Percentiles rank a stretch among this genome's conserved stretches.
Conservation (phyloP, 2,888 invertebrate species). For the Steinernema carpocapsae region DNA sequence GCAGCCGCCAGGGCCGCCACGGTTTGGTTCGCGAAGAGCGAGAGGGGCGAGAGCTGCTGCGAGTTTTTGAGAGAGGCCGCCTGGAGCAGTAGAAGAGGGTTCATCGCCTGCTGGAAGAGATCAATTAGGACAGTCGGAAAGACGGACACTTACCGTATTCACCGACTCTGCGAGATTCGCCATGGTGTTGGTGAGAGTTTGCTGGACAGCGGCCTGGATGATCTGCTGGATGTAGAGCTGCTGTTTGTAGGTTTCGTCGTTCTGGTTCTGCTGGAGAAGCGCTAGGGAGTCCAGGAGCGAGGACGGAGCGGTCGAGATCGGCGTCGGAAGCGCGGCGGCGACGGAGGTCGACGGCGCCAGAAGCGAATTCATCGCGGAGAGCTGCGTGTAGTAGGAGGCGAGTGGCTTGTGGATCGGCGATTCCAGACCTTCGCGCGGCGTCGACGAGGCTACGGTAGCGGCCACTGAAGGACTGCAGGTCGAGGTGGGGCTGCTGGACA, state of each 20-base stretch:
- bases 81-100: slow-evolving; percentile 21
- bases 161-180: slow-evolving; percentile 16
- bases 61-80: slow-evolving; percentile 15
- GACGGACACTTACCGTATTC: slow-evolving; percentile 16
- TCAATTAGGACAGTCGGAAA: background rate
- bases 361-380: slow-evolving; percentile 21
- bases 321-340: slow-evolving; percentile 8
- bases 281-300: slow-evolving; percentile 30
- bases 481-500: slow-evolving; percentile 32
- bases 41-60: slow-evolving; percentile 1
- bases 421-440: background rate
- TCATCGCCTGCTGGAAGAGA: slow-evolving; percentile 14
- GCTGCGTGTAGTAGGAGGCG: slow-evolving; percentile 25
- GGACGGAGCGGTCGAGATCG: slow-evolving; percentile 15
- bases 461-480: slow-evolving; percentile 28
- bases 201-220: slow-evolving; percentile 5
- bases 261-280: slow-evolving; percentile 17
- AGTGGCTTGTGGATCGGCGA: slow-evolving; percentile 27
- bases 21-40: slow-evolving; percentile 26
- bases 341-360: slow-evolving; percentile 28
- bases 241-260: slow-evolving; percentile 25
- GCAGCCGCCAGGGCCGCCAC: slow-evolving; percentile 10
- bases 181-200: slow-evolving; percentile 29
- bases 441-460: slow-evolving; percentile 5
- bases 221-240: slow-evolving; percentile 31